These are phyloP conservation scores for Arge pagana DNA, from an alignment of 2,888 invertebrate genomes.

Conservation along the genomic window DNA sequence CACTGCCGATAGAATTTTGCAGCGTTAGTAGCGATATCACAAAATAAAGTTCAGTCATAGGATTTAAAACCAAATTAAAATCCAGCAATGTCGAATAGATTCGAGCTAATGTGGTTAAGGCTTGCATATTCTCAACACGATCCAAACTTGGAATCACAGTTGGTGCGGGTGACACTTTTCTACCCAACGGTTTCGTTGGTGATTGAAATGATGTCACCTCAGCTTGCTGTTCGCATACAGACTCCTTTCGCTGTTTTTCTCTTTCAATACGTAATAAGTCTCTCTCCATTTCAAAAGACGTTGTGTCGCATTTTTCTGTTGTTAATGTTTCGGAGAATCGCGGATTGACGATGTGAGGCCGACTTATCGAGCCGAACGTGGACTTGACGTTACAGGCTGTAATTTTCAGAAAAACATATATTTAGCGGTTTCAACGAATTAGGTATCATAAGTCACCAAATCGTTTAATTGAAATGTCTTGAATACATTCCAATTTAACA, in stretches of 20 bases:
- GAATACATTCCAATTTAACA: too few species aligned
- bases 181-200: conserved; percentile 25
- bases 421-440: too few species aligned
- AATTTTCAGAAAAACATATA: not conserved
- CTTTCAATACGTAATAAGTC: conserved; percentile 43
- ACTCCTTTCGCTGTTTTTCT: conserved; percentile 39
- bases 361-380: conserved; percentile 40
- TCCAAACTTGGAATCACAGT: conserved; percentile 57
- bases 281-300: conserved; percentile 42
- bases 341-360: conserved; percentile 42
- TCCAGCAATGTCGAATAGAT: conserved; percentile 66
- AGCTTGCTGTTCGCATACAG: conserved; percentile 21
- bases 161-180: conserved; percentile 26
- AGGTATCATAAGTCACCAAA: too few species aligned
- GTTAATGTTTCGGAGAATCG: conserved; percentile 41
- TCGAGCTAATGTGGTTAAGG: conserved; percentile 63
- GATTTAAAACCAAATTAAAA: conserved; percentile 67
- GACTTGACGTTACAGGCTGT: conserved; percentile 34
- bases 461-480: too few species aligned
- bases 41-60: conserved; percentile 72
- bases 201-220: conserved; percentile 14
- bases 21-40: conserved; percentile 68
- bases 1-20: conserved; percentile 43
- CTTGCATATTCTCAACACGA: conserved; percentile 60
- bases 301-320: conserved; percentile 38